Conservation (phyloP, 2,797 vertebrate species). For the Eospalax fontanierii region DNA sequence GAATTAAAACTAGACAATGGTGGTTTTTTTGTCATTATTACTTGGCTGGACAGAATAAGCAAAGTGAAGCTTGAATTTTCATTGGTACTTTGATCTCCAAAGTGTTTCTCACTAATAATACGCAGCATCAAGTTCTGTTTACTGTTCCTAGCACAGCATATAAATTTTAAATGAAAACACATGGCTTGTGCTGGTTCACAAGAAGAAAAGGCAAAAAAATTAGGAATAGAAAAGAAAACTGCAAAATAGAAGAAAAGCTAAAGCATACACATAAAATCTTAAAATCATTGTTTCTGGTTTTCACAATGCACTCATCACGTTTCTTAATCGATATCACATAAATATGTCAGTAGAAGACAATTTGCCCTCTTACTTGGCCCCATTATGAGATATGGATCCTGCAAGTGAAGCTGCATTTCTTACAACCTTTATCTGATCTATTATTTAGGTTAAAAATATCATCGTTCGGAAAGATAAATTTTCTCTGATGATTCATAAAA, state of each 20-base stretch:
- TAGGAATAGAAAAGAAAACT: neutral
- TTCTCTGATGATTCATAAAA: conserved; percentile 46
- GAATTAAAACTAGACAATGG: neutral
- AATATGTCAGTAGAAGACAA: neutral
- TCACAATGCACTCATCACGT: neutral
- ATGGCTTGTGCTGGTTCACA: neutral
- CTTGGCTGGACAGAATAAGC: no score
- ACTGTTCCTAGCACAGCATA: neutral
- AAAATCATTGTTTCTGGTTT: neutral
- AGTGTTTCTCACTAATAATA: neutral
- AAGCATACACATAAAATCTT: neutral
- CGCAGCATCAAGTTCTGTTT: neutral
- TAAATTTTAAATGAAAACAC: conserved; percentile 37
- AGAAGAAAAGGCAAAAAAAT: neutral
- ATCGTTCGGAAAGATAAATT: neutral
- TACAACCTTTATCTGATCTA: neutral
- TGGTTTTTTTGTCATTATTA: neutral
- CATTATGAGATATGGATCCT: neutral
- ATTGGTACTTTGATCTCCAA: neutral
- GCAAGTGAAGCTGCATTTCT: neutral
- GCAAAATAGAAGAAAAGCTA: neutral
- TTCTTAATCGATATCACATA: neutral
- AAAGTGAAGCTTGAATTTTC: neutral
- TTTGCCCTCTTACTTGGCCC: fast-evolving
- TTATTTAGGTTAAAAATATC: neutral